phyloP scores from a whole-genome alignment of 2,888 invertebrate genomes.

The Athripsodes cinereus region DNA sequence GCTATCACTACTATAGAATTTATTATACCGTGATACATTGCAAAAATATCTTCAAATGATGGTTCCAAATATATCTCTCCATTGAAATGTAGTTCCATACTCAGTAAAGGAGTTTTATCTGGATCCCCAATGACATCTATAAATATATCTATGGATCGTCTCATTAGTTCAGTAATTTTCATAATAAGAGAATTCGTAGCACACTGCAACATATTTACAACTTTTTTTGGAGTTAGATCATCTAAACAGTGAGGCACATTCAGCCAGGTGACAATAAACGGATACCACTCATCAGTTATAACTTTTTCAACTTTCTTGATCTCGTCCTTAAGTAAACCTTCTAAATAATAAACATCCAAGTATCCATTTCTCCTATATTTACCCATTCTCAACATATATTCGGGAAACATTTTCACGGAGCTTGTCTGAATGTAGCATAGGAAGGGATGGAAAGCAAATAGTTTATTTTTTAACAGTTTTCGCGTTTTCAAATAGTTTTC shows the following conservation, averaged over 20 bases:
- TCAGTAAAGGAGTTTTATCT: conserved; percentile 55
- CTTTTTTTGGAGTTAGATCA: conserved; percentile 39
- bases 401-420: conserved; percentile 48
- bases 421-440: conserved; percentile 54
- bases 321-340: conserved; percentile 37
- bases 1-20: conserved; percentile 51
- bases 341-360: conserved; percentile 38
- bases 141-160: conserved; percentile 58
- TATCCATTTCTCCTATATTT: conserved; percentile 44
- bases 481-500: conserved; percentile 51
- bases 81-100: conserved; percentile 51
- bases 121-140: conserved; percentile 50
- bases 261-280: conserved; percentile 42
- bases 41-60: conserved; percentile 49
- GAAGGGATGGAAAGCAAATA: conserved; percentile 58
- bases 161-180: conserved; percentile 62
- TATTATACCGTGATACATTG: conserved; percentile 53
- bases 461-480: conserved; percentile 49
- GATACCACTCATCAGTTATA: conserved; percentile 45
- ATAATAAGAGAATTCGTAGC: conserved; percentile 46
- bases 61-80: conserved; percentile 55
- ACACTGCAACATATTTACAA: conserved; percentile 41
- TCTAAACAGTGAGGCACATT: conserved; percentile 45
- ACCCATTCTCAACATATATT: conserved; percentile 47
- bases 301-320: conserved; percentile 42